Percentiles rank a stretch among this genome's conserved stretches.
Conservation (phyloP, 1,140 invertebrate species). For the Pollicipes pollicipes region DNA sequence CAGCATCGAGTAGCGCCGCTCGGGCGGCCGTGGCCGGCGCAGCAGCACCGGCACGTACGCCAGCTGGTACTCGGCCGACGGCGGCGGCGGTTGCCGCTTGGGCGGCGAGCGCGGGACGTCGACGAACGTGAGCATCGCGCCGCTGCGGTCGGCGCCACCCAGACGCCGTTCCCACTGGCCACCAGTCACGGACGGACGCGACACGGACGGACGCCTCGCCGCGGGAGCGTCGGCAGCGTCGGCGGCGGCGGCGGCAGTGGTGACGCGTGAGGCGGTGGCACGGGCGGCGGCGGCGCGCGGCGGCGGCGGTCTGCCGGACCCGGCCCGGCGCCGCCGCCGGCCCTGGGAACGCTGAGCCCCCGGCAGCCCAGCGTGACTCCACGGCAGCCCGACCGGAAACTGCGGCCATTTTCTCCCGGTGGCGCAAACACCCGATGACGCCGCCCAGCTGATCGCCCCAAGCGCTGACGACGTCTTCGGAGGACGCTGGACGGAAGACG, state of each 20-base stretch:
- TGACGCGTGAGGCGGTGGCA: background rate
- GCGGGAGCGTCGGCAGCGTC: background rate
- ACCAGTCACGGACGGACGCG: background rate
- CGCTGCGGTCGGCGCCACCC: background rate
- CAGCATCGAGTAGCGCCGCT: background rate
- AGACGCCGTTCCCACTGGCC: background rate
- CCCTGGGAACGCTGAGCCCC: background rate
- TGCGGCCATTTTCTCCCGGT: background rate
- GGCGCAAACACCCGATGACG: background rate
- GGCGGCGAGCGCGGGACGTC: background rate
- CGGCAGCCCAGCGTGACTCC: background rate
- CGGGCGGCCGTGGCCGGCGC: no score
- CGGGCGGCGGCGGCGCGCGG: no score
- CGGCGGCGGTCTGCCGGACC: background rate
- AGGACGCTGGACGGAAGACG: no score
- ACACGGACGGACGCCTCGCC: background rate
- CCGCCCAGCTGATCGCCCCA: no score
- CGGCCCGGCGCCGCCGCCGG: no score
- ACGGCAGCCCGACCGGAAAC: background rate
- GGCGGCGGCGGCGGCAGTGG: no score
- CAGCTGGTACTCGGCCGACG: background rate
- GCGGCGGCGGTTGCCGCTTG: no score
- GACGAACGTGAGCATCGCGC: background rate
- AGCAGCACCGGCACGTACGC: background rate
- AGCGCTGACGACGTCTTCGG: no score